Conservation (phyloP, 2,888 invertebrate species). For the Plagiodera versicolora region DNA sequence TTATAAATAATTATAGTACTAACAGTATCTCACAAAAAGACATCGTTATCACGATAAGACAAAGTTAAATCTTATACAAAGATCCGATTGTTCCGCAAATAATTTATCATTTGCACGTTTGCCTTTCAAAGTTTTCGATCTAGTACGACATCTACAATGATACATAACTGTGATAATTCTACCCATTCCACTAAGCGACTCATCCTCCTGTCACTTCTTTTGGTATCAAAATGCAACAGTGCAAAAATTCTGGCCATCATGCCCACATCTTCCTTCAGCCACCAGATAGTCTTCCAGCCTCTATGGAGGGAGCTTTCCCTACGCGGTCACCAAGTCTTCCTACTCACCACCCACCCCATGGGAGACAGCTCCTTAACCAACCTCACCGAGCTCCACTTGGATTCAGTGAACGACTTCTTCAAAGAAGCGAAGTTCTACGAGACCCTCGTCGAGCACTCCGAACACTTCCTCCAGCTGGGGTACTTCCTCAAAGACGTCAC, state of each 20-base stretch:
- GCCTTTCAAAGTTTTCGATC: neutral
- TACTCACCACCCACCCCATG: constrained; percentile 54
- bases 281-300: constrained; percentile 55
- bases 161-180: neutral
- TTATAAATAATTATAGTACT: no score
- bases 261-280: constrained; percentile 48
- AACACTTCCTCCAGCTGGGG: constrained; percentile 9
- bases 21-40: neutral
- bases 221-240: constrained; percentile 13
- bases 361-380: constrained; percentile 49
- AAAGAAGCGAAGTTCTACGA: constrained; percentile 23
- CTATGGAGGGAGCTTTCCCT: constrained; percentile 54
- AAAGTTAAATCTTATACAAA: neutral
- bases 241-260: constrained; percentile 36
- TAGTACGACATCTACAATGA: neutral
- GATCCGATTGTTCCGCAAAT: neutral
- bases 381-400: constrained; percentile 52
- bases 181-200: neutral
- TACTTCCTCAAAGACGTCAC: constrained; percentile 1
- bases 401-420: constrained; percentile 42
- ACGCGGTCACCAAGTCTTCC: constrained; percentile 56
- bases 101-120: neutral
- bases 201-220: neutral
- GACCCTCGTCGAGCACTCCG: constrained; percentile 10
- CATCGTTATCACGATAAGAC: no score